Evolutionary conservation across 2,113 vertebrate genomes (phyloP).

Genomic region (Myodes glareolus): DNA sequence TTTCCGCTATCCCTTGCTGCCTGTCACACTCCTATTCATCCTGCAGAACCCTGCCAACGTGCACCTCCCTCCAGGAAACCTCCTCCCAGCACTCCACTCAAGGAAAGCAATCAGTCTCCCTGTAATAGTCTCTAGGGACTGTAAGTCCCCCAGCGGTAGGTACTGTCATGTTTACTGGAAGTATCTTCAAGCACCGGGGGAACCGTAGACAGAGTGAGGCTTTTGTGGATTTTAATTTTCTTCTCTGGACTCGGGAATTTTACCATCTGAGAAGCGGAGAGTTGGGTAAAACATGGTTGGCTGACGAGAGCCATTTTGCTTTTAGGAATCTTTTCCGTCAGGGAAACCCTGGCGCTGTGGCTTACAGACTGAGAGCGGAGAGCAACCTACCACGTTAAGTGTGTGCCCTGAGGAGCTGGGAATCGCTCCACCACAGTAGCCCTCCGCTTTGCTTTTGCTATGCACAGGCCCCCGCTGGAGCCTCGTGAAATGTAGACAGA

Average conservation of each 20-base stretch:
- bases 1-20: neutral
- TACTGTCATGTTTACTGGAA: neutral
- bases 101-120: neutral
- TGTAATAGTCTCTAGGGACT: neutral
- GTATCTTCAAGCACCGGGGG: neutral
- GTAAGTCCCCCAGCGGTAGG: neutral
- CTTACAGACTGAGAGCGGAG: neutral
- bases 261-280: neutral
- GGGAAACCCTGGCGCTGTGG: neutral
- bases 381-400: neutral
- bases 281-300: neutral
- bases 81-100: neutral
- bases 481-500: neutral
- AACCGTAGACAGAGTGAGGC: neutral
- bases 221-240: neutral
- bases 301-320: neutral
- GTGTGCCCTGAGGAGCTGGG: neutral
- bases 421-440: neutral
- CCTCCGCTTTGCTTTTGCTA: conserved; percentile 2
- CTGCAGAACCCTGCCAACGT: conserved; percentile 17
- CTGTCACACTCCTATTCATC: neutral
- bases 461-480: too few relatives aligned
- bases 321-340: neutral
- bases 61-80: conserved; percentile 15
- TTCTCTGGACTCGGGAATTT: neutral